Percentiles rank a stretch among this genome's conserved stretches.
These are phyloP conservation scores for Eriocheir sinensis DNA, from an alignment of 1,140 invertebrate genomes.

Conservation along the genomic window DNA sequence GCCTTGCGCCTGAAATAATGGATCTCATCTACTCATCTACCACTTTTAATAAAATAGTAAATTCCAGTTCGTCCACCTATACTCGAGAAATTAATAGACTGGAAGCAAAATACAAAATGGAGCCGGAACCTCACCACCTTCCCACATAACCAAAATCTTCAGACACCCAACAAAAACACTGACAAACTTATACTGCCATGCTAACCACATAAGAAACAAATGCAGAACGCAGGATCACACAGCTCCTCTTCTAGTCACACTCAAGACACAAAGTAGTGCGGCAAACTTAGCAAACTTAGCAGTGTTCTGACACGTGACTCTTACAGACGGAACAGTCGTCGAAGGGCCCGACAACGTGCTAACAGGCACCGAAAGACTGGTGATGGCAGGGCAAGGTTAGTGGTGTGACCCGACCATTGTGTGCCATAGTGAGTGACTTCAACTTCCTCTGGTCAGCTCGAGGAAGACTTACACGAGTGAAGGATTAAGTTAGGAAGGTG, in stretches of 20 bases:
- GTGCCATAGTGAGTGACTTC: constrained; percentile 19
- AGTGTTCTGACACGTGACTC: constrained; percentile 40
- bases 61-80: not conserved
- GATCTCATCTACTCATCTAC: not conserved
- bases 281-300: too few species aligned
- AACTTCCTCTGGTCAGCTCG: too few species aligned
- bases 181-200: not conserved
- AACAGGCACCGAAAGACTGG: constrained; percentile 31
- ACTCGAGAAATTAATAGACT: not conserved
- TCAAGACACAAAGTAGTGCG: too few species aligned
- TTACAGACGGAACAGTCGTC: constrained; percentile 51
- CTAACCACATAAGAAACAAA: not conserved
- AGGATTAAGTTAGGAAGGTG: too few species aligned
- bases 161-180: not conserved
- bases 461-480: too few species aligned
- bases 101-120: not conserved
- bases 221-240: not conserved
- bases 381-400: constrained; percentile 37
- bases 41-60: not conserved
- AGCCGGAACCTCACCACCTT: not conserved
- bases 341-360: not conserved
- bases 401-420: not conserved
- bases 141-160: not conserved
- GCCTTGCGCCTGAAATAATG: too few species aligned
- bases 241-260: not conserved